Evolutionary conservation across 2,113 vertebrate genomes (phyloP), one percentile per base, ranked within the genome.

Genomic region (Pluvianellus socialis): DNA sequence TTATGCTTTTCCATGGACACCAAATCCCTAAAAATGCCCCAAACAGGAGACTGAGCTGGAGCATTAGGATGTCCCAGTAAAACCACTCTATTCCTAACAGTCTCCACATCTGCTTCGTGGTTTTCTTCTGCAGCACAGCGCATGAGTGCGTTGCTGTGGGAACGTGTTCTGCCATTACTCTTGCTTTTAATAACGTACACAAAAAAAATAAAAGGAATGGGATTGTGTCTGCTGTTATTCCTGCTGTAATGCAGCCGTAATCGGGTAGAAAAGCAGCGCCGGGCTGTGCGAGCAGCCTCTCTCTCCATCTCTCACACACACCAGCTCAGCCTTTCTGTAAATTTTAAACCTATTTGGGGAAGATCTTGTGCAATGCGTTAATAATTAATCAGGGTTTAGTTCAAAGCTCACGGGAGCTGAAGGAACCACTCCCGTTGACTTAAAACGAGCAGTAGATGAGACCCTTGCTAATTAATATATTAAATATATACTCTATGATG

Each of bases 81-180:
- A 83, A 18, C 38, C 66, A 30, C n/a, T 8, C 14, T 17, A 1
- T 26, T 61, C 67, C 66, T 23, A 4, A 7, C 24, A 30, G 4
- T 14, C 33, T 15, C 68, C 33, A 10, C 27, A 5, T 7, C 68
- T 8, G 0, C 27, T 50, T 26, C 20, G 2, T 12, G 10, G 4
- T 6, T 24, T 58, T 8, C 65, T 40, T 76, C 71, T 38, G 17
- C 9, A 2, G 19, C 35, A 2, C 21, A 10, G 20, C 2, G 0
- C 38, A 17, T 28, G 28, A 18, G 0, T 2, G 1, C 40, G 74
- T 70, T 50, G 6, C 24, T n/a, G 42, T 30, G 9, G 9, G 15
- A 38, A 24, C 8, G 0, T 6, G 11, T 15, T 52, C 35, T 70
- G 55, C 8, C 14, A 3, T 47, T 71, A 19, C 16, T 56, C 33